These are phyloP conservation scores for Leucoptera coffeella DNA, from an alignment of 2,888 invertebrate genomes.

Conservation along the genomic window DNA sequence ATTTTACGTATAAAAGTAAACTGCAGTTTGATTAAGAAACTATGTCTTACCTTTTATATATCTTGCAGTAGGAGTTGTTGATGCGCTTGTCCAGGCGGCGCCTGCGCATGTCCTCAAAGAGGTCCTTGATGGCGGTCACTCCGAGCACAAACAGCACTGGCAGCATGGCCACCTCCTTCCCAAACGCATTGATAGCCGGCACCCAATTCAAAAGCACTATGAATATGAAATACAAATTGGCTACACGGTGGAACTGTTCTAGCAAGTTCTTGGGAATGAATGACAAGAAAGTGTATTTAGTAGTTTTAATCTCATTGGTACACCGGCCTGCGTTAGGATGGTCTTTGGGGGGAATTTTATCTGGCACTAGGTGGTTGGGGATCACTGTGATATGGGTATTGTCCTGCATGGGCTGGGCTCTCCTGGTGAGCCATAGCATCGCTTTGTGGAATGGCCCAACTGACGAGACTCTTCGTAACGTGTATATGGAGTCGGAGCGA, in stretches of 20 bases:
- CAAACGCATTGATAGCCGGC: slow-evolving; percentile 89
- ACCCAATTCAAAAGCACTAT: slow-evolving; percentile 96
- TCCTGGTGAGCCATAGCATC: slow-evolving; percentile 54
- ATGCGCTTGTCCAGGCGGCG: slow-evolving; percentile 88
- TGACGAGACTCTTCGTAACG: slow-evolving; percentile 67
- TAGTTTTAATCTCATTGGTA: slow-evolving; percentile 84
- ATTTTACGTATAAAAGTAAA: too few relatives aligned
- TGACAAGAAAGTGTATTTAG: slow-evolving; percentile 89
- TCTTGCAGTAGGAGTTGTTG: slow-evolving; percentile 87
- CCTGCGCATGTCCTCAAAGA: slow-evolving; percentile 88
- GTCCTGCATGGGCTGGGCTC: slow-evolving; percentile 59
- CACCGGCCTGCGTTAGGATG: slow-evolving; percentile 80
- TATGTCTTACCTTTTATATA: slow-evolving; percentile 86
- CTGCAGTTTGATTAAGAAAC: too few relatives aligned
- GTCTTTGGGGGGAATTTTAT: slow-evolving; percentile 70
- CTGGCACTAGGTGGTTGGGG: slow-evolving; percentile 80
- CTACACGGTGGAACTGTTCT: slow-evolving; percentile 96
- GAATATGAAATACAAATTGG: slow-evolving; percentile 96
- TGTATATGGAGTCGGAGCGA: slow-evolving; percentile 85
- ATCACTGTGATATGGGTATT: slow-evolving; percentile 67
- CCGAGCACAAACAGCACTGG: slow-evolving; percentile 91
- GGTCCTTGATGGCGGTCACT: slow-evolving; percentile 91
- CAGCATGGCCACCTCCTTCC: slow-evolving; percentile 92
- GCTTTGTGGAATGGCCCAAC: slow-evolving; percentile 68
- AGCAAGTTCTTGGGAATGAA: slow-evolving; percentile 94